A percentile compares a stretch with the other conserved stretches of the same genome.
These are phyloP conservation scores for Heliconius eleuchia DNA, from an alignment of 1,140 invertebrate species.

Conservation along the genomic window DNA sequence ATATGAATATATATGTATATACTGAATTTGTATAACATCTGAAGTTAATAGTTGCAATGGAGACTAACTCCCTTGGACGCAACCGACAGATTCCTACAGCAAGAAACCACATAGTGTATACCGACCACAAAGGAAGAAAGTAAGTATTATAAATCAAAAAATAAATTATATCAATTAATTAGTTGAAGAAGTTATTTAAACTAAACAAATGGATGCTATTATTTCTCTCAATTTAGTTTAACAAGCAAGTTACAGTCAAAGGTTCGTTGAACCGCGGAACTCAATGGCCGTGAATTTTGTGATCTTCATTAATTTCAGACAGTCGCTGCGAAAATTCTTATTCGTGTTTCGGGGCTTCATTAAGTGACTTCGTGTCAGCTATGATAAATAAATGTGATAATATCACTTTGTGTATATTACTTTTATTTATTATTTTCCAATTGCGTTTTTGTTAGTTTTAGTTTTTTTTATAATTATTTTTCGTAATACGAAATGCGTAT, in stretches of 20 bases:
- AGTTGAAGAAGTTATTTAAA: slow-evolving; percentile 61
- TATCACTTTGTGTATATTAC: background rate
- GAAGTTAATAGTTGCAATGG: slow-evolving; percentile 48
- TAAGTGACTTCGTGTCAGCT: slow-evolving; percentile 20
- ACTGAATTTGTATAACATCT: background rate
- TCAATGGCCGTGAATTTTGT: slow-evolving; percentile 79
- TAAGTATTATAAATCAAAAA: slow-evolving; percentile 58
- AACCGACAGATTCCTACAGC: slow-evolving; percentile 59
- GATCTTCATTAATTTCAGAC: slow-evolving; percentile 78
- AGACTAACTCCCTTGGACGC: slow-evolving; percentile 61
- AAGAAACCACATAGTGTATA: slow-evolving; percentile 80
- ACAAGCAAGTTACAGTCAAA: slow-evolving; percentile 75
- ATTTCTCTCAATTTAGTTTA: slow-evolving; percentile 79
- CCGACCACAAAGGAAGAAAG: slow-evolving; percentile 80
- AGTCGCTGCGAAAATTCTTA: slow-evolving; percentile 57
- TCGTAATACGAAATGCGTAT: too few species aligned
- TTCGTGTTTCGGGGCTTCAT: slow-evolving; percentile 49
- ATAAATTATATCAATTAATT: slow-evolving; percentile 52
- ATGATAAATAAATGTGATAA: background rate
- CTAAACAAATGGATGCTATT: slow-evolving; percentile 77
- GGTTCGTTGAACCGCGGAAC: slow-evolving; percentile 70
- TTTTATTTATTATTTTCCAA: background rate
- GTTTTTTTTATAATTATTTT: too few species aligned
- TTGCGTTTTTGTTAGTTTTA: too few species aligned
- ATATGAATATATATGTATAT: slow-evolving; percentile 2